phyloP scores from a whole-genome alignment of 2,113 vertebrate species.

The Carollia perspicillata region DNA sequence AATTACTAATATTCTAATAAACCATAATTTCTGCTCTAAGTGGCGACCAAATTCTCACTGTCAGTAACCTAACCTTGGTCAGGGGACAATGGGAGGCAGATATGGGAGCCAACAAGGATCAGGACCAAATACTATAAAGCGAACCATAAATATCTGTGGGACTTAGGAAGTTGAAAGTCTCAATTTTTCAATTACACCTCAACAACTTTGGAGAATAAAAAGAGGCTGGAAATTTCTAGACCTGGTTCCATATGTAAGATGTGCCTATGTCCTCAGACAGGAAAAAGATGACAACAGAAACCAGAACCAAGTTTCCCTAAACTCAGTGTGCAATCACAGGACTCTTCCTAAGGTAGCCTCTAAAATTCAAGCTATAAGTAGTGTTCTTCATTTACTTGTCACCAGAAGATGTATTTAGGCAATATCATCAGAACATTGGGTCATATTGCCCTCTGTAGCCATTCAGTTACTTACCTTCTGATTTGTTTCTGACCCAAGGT shows the following conservation, averaged over 20 bases:
- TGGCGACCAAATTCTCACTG: background rate
- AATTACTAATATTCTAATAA: background rate
- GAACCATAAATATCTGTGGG: background rate
- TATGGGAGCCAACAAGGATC: background rate
- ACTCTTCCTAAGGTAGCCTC: background rate
- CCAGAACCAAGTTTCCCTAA: background rate
- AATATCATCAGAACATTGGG: background rate
- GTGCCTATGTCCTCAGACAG: background rate
- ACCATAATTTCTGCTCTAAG: background rate
- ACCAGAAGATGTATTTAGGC: background rate
- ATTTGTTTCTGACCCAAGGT: background rate
- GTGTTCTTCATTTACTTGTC: no score
- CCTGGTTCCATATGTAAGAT: background rate
- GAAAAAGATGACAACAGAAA: background rate
- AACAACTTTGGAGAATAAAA: background rate
- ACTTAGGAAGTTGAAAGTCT: background rate
- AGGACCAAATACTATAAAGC: background rate
- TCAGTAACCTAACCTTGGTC: background rate
- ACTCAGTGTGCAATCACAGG: rapidly evolving
- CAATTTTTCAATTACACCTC: background rate
- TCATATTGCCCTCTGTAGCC: background rate
- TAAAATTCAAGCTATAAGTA: background rate
- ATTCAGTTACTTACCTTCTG: background rate
- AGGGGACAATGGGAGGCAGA: background rate
- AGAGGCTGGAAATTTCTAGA: background rate